Evolutionary conservation across 37 sponge, comb jelly and placozoan genomes (phyloP), one percentile per base, ranked within the genome.

Genomic region (Eunapius fragilis): DNA sequence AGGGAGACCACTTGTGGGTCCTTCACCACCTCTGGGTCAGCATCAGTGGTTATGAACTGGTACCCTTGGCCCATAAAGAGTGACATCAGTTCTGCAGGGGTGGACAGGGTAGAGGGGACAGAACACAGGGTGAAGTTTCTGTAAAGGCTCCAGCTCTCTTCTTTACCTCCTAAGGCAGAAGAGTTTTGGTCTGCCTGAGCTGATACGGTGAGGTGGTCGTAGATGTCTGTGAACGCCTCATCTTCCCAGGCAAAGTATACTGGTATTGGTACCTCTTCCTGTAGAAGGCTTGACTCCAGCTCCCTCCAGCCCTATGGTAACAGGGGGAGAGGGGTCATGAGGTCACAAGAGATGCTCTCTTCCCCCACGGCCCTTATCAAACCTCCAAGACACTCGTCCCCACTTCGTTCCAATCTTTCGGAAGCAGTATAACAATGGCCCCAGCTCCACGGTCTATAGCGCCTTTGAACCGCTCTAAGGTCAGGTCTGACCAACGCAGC

Each of bases 161-260:
- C 28, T 82, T 77, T 50, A 92, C 95, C 72, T 35, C 86, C 84
- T 45, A 84, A 76, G 0, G 86, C 92, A 67, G 96, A 88, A 0
- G 89, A 88, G 35, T 73, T 74, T 27, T 70, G 77, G 50, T 89
- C 86, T 25, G 28, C 68, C 68, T 50, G 36, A 9, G 82, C 91
- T 47, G 83, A 69, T 23, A 14, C 31, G 23, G 75, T 58, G n/a
- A 93, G 38, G 19, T 85, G 71, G 23, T 77, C 50, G 33, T 88
- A 69, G 25, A 96, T 77, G 24, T 81, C 72, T 33, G 31, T 0
- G 2, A 96, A 32, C 38, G 78, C 76, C 13, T 28, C 47, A 36
- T 80, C 91, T 50, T 96, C 96, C 17, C 37, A 35, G 31, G 86
- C 80, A 80, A 96, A 89, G 70, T 96, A 96, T 11, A 96, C 87